Conservation (phyloP, 2,888 invertebrate species). For the Leptopilina syphax region DNA sequence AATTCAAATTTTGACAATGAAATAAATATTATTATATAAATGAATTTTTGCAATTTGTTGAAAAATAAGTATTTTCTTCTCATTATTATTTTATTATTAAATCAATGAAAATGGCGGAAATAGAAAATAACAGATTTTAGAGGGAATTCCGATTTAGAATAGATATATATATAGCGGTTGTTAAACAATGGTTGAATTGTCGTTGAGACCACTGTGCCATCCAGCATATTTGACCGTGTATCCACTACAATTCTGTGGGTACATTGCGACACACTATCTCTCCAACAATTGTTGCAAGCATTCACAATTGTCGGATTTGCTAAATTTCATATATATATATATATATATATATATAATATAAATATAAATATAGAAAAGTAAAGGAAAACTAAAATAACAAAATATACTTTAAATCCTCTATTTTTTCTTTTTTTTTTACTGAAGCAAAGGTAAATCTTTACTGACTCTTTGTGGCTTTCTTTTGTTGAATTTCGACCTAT, state of each 20-base stretch:
- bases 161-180: not conserved
- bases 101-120: no score
- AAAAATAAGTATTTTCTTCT: no score
- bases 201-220: not conserved
- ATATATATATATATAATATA: no score
- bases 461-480: not conserved
- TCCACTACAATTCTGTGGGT: conserved; percentile 7
- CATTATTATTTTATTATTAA: no score
- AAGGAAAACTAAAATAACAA: not conserved
- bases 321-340: not conserved
- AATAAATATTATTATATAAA: no score
- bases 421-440: no score
- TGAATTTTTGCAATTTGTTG: no score
- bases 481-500: not conserved
- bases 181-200: conserved; percentile 13
- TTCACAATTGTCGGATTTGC: conserved; percentile 7
- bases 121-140: not conserved
- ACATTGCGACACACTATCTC: conserved; percentile 13
- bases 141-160: conserved; percentile 10
- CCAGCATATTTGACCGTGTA: conserved; percentile 15
- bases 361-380: no score
- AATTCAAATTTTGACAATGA: no score
- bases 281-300: conserved; percentile 8
- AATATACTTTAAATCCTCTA: not conserved
- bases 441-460: not conserved